A percentile compares a stretch with the other conserved stretches of the same genome.
Evolutionary conservation across 2,888 invertebrate species (phyloP).

Genomic region (Prosapia bicincta): DNA sequence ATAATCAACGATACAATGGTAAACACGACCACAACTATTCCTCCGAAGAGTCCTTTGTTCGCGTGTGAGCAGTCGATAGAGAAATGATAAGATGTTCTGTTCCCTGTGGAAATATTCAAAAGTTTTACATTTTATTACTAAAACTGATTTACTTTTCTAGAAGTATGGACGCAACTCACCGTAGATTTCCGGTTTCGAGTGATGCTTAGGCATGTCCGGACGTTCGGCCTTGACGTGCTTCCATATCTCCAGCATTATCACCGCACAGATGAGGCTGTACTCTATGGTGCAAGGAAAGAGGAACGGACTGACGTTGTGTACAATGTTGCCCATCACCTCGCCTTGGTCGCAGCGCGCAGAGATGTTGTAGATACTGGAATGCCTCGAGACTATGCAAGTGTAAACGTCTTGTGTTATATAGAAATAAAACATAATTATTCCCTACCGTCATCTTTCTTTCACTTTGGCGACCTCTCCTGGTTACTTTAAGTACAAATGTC

Average conservation of each 20-base stretch:
- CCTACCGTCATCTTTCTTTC: too few species aligned
- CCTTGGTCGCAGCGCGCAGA: conserved; percentile 43
- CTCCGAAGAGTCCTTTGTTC: conserved; percentile 51
- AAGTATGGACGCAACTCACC: not conserved
- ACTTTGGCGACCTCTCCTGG: too few species aligned
- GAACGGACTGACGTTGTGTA: conserved; percentile 75
- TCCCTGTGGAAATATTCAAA: conserved; percentile 21
- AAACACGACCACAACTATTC: conserved; percentile 73
- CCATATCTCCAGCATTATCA: conserved; percentile 88
- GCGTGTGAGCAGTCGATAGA: conserved; percentile 62
- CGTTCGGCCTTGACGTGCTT: conserved; percentile 67
- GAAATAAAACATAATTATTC: too few species aligned
- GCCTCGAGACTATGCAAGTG: too few species aligned
- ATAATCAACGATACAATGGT: conserved; percentile 84
- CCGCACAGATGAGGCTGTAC: conserved; percentile 87
- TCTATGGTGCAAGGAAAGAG: conserved; percentile 89
- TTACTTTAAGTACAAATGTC: too few species aligned
- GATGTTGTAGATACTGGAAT: too few species aligned
- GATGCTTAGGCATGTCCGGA: conserved; percentile 39
- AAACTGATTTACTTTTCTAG: too few species aligned
- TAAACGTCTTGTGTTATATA: too few species aligned
- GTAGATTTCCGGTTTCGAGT: not conserved
- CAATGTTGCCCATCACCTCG: conserved; percentile 66
- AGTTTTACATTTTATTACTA: conserved; percentile 13
- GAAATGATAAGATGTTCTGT: conserved; percentile 44